phyloP scores from a whole-genome alignment of 2,113 vertebrate genomes.

The Illadopsis cleaveri region DNA sequence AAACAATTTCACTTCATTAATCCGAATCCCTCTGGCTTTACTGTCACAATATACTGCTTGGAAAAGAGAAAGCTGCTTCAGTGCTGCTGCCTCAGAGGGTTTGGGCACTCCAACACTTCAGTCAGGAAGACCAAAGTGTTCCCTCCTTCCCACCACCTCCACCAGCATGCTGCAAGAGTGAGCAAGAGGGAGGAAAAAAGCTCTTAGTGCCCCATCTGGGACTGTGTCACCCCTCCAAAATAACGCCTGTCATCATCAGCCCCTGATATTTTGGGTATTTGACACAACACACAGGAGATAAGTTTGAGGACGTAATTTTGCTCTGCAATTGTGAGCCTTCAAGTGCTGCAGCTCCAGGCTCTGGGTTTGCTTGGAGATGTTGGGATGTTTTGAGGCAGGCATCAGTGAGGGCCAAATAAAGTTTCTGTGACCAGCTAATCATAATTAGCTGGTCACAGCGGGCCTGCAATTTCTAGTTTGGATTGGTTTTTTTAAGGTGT shows the following conservation, averaged over 20 bases:
- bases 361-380: not conserved
- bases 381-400: not conserved
- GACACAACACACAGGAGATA: not conserved
- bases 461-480: not conserved
- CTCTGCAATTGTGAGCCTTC: accelerated
- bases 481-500: not conserved
- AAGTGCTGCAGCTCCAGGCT: not conserved
- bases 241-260: not conserved
- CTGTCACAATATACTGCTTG: not conserved
- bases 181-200: not conserved
- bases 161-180: not conserved
- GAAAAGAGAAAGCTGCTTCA: not conserved
- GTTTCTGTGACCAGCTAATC: not conserved
- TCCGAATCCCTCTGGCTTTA: not conserved
- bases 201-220: not conserved
- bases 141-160: not conserved
- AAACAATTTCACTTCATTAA: not conserved
- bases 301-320: not conserved
- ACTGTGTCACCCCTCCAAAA: not conserved
- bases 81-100: not conserved
- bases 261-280: not conserved
- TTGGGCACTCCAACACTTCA: accelerated
- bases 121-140: not conserved
- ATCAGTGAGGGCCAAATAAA: accelerated
- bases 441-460: too few relatives aligned